phyloP scores from a whole-genome alignment of 2,797 vertebrate genomes.

The Numenius phaeopus region DNA sequence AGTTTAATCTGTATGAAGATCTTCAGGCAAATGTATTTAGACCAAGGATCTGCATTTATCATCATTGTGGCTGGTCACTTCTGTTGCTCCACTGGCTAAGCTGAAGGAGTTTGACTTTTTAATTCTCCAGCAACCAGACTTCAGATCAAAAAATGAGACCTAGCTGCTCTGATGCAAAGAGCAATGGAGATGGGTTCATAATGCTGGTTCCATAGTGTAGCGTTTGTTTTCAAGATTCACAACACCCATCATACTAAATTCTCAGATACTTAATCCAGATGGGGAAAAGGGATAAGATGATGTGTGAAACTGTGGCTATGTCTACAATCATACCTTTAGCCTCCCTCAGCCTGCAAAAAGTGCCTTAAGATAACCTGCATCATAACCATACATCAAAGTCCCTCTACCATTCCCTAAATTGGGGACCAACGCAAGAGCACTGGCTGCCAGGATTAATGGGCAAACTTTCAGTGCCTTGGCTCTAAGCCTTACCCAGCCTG shows the following conservation, averaged over 20 bases:
- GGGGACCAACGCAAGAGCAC: not conserved
- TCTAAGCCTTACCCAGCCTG: not conserved
- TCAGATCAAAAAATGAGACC: not conserved
- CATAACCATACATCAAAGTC: not conserved
- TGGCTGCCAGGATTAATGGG: not conserved
- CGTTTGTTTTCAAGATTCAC: not conserved
- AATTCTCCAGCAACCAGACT: not conserved
- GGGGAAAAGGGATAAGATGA: not conserved
- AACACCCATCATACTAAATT: not conserved
- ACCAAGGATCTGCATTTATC: not conserved
- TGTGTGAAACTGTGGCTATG: not conserved
- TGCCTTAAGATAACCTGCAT: not conserved
- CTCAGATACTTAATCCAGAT: not conserved
- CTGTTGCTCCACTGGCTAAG: not conserved
- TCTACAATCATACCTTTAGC: not conserved
- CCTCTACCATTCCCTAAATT: not conserved
- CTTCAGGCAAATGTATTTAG: not conserved
- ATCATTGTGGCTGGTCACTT: not conserved
- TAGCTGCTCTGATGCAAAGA: not conserved
- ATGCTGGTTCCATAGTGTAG: not conserved
- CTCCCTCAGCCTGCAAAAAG: not conserved
- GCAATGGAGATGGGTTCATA: not conserved
- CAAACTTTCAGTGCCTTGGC: not conserved
- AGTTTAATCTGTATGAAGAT: not conserved
- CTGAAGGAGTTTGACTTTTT: not conserved